These are phyloP conservation scores for Rhegmatorhina hoffmannsi DNA, from an alignment of 2,113 vertebrate genomes.

Conservation along the genomic window DNA sequence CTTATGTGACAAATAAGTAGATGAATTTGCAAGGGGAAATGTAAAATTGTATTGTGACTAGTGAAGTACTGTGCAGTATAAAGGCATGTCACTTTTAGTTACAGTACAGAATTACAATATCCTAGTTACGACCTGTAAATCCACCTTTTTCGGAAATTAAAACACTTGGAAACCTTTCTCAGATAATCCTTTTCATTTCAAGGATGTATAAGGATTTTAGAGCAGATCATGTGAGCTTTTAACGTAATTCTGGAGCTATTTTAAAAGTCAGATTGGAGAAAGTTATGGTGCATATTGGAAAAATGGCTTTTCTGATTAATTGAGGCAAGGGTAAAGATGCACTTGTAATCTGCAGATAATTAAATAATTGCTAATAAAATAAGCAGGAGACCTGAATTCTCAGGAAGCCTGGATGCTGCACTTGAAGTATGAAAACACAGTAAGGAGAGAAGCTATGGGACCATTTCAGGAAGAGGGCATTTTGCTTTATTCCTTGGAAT, in stretches of 20 bases:
- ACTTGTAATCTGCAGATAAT: neutral
- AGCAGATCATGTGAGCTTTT: neutral
- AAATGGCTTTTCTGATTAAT: neutral
- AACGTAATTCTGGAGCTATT: neutral
- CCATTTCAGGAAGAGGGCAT: neutral
- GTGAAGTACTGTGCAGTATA: neutral
- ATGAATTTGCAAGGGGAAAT: neutral
- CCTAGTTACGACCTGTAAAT: neutral
- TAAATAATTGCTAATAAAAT: neutral
- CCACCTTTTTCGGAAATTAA: neutral
- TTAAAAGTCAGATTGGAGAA: neutral
- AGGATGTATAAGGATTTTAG: neutral
- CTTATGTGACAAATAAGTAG: neutral
- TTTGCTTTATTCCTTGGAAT: neutral
- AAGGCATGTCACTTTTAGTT: neutral
- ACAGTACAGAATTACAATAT: neutral
- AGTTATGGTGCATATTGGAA: neutral
- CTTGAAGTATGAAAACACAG: neutral
- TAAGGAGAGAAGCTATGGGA: neutral
- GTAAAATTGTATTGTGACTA: neutral
- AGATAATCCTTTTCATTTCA: neutral
- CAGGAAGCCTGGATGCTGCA: neutral
- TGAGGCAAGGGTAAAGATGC: neutral
- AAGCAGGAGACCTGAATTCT: neutral
- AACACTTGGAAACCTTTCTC: neutral